Evolutionary conservation across 1,140 invertebrate species (phyloP), one percentile per base, ranked within the genome.

Genomic region (Dolichoris vasculosae): DNA sequence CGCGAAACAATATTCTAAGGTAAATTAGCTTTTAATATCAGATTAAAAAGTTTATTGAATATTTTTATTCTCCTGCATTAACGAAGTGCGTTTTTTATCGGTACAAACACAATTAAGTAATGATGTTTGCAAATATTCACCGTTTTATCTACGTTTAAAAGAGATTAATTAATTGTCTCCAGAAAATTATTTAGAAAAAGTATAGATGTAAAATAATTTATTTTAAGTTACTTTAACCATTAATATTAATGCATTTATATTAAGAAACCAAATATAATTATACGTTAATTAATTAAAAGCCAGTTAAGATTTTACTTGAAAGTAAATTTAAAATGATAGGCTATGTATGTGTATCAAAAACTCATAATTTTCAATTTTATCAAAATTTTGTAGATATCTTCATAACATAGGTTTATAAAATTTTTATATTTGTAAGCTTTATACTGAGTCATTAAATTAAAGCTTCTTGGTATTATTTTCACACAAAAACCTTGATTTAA

Each of bases 21-120:
- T 69, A 69, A 69, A 63, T 43, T 63, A 13, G 64, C 79, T 23
- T 81, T 76, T 76, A 51, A 76, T 76, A 76, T 76, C 6, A 23
- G 11, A 32, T 15, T 26, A 76, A 76, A 76, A 51, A 51, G 13
- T 76, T 51, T 46, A 3, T 0, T 46, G 13, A 15, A 17, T 51
- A 51, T 76, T 51, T 76, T 32, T 32, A 15, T n/a, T 6, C 38
- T 43, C 20, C 20, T n/a, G 9, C 7, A 7, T 6, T 73, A 73
- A 73, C 43, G 67, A 71, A 71, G 67, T 71, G 67, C 38, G 30
- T 71, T 40, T 71, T 59, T 59, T 13, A 59, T 1, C 23, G 23
- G 55, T 26, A 26, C 55, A 2, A 26, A 26, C 26, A 1, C 4
- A 2, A 59, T 26, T 23, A 59, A 59, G 55, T 59, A 59, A 59